Base-by-base conservation (phyloP, 2,797 vertebrate species). In the Kryptolebias ocellatus region DNA sequence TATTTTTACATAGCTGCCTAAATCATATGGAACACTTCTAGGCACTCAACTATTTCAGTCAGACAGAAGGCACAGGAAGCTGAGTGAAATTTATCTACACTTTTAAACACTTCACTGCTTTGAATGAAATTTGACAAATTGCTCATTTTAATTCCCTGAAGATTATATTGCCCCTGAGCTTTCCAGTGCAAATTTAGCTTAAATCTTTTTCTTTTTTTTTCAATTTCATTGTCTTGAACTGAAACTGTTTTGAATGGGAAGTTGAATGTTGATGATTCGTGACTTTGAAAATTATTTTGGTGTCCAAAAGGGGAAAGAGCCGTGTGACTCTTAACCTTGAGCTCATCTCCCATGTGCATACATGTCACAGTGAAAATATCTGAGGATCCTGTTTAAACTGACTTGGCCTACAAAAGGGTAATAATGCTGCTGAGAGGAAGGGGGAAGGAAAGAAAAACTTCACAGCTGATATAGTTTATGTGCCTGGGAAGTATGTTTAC, bases 1-100 rank as follows among this genome's bases (percentile, higher is more conserved):
- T 88, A 90, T 89, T 94, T 93, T 92, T 69, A 92, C 89, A 91
- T 93, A 92, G 91, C 81, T 66, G 79, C 88, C 83, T 81, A 89
- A 88, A 92, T 90, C 83, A 71, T 59, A 74, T 55, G 46, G 69
- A 84, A 79, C 84, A 56, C 78, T 86, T 72, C 62, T 66, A 76
- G 60, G 54, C n/a, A 5, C 60, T 72, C 78, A 47, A 53, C 61
- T 69, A 53, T 78, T 87, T 85, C 73, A 86, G 70, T 87, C 82
- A 79, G 55, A 85, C 81, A 79, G 64, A 80, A 39, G 37, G 37
- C 49, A 53, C 65, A 68, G 62, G 58, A 72, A 78, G 72, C 76
- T 60, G 55, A 81, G 45, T 73, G 75, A 84, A 83, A 89, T 86
- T 75, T 78, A 79, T 74, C 83, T 68, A 64, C 69, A 59, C 60